Conservation (phyloP, 2,113 vertebrate species). For the Terrapene triunguis region DNA sequence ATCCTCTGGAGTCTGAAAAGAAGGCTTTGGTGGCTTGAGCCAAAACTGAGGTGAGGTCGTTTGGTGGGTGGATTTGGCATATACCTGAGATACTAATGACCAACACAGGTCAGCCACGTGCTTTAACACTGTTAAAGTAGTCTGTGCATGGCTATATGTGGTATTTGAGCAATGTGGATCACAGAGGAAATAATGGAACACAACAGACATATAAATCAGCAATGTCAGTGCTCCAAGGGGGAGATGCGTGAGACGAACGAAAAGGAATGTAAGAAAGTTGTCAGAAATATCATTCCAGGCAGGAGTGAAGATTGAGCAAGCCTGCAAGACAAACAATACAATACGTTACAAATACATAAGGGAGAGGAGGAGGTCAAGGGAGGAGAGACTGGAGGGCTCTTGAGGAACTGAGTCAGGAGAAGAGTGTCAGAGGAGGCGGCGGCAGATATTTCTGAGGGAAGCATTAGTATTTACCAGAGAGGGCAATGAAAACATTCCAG, state of each 20-base stretch:
- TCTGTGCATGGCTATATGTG: not conserved
- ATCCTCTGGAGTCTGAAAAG: not conserved
- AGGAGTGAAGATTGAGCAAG: not conserved
- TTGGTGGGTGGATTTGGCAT: not conserved
- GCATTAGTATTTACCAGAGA: not conserved
- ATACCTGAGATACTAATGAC: not conserved
- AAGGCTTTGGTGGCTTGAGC: not conserved
- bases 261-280: not conserved
- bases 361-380: not conserved
- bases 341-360: not conserved
- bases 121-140: not conserved
- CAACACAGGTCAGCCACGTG: no score
- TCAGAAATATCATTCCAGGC: not conserved
- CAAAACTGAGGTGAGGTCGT: not conserved
- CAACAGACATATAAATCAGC: not conserved
- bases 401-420: not conserved
- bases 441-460: not conserved
- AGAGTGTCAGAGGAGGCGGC: not conserved
- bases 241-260: not conserved
- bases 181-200: not conserved
- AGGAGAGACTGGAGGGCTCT: not conserved
- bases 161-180: not conserved
- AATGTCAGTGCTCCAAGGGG: not conserved
- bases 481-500: not conserved
- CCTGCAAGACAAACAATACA: not conserved